Conservation (phyloP, 2,797 vertebrate species). For the Phalanger gymnotis region DNA sequence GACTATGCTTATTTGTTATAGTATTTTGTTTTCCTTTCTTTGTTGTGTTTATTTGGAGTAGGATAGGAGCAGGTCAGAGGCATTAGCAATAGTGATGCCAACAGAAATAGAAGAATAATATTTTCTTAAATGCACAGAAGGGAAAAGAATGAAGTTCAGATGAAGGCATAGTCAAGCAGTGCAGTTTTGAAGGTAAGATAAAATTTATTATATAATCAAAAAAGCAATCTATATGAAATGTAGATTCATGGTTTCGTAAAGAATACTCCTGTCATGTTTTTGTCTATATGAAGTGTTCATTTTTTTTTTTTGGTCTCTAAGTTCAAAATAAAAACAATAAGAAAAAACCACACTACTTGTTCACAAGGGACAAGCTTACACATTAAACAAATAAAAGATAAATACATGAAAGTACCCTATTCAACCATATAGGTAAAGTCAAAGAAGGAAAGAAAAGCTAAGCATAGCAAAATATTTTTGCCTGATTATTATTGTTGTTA, state of each 20-base stretch:
- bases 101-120: background rate
- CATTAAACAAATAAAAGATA: background rate
- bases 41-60: background rate
- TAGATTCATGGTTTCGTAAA: background rate
- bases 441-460: background rate
- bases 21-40: background rate
- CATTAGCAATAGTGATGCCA: background rate
- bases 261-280: background rate
- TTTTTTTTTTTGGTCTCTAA: background rate
- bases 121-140: background rate
- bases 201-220: background rate
- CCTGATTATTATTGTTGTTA: background rate
- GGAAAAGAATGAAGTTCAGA: background rate
- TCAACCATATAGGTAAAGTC: background rate
- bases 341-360: background rate
- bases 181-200: background rate
- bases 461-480: background rate
- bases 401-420: background rate
- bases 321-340: background rate
- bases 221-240: background rate
- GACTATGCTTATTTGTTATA: background rate
- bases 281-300: background rate
- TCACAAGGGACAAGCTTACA: background rate
- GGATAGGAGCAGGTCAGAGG: background rate
- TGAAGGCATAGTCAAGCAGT: background rate